A percentile compares a stretch with the other conserved stretches of the same genome.
Conservation (phyloP, 37 sponge, comb jelly and placozoan genomes). For the Mnemiopsis leidyi region DNA sequence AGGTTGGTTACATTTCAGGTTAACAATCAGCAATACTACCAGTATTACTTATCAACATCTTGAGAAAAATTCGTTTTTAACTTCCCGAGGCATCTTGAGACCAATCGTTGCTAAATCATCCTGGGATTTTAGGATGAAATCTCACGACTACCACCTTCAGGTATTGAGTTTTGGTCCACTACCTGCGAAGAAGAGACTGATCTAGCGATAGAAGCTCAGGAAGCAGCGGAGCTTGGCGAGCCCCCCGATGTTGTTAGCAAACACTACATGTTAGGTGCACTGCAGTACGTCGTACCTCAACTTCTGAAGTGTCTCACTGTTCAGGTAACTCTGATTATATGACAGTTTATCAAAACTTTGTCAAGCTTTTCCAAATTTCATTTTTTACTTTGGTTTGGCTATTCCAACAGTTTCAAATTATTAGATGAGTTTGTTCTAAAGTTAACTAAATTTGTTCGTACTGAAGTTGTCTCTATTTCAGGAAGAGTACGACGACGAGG, state of each 20-base stretch:
- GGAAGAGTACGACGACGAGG: constrained; percentile 99
- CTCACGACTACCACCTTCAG: too few relatives aligned
- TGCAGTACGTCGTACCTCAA: constrained; percentile 82
- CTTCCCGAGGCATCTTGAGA: too few relatives aligned
- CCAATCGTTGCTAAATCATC: too few relatives aligned
- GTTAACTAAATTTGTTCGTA: neutral
- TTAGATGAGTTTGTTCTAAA: neutral
- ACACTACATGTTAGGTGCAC: constrained; percentile 91
- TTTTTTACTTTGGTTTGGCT: too few relatives aligned
- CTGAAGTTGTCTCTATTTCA: too few relatives aligned
- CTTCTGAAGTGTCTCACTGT: constrained; percentile 76
- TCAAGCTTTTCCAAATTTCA: too few relatives aligned
- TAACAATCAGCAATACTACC: too few relatives aligned
- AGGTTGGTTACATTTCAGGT: constrained; percentile 68
- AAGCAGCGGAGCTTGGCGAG: constrained; percentile 72
- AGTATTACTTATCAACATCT: too few relatives aligned
- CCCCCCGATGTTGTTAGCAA: constrained; percentile 73
- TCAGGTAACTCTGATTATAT: constrained; percentile 84
- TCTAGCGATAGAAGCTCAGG: constrained; percentile 88
- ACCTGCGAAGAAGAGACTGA: constrained; percentile 96
- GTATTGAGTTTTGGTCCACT: constrained; percentile 99
- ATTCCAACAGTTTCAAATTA: too few relatives aligned
- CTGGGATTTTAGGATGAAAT: too few relatives aligned
- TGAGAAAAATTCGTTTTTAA: too few relatives aligned
- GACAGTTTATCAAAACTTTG: too few relatives aligned